Conservation (phyloP, 2,888 invertebrate species). For the Crossocerus cetratus region DNA sequence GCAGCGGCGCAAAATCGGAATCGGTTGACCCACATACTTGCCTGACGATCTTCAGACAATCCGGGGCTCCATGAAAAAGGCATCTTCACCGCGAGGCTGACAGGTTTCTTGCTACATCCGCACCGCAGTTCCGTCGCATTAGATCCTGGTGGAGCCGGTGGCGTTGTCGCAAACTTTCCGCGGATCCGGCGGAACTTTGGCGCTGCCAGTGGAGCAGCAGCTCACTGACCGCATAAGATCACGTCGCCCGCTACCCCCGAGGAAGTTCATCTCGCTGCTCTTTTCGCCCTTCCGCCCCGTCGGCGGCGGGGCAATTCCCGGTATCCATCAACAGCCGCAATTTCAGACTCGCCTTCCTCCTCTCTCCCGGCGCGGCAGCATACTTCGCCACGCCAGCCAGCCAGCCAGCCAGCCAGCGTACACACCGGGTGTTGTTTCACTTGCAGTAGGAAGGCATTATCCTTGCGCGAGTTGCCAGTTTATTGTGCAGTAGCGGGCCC, state of each 20-base stretch:
- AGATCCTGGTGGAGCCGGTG: conserved; percentile 6
- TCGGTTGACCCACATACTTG: conserved; percentile 7
- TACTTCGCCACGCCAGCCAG: not conserved
- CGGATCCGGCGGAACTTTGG: conserved; percentile 14
- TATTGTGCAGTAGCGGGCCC: conserved; percentile 50
- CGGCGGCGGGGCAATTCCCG: conserved; percentile 46
- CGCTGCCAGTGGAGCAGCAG: not conserved
- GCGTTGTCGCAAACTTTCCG: conserved; percentile 34
- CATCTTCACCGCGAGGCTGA: conserved; percentile 12
- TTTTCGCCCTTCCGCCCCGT: conserved; percentile 5
- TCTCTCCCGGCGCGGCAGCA: not conserved
- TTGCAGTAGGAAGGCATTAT: conserved; percentile 59
- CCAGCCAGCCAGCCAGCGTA: conserved; percentile 13
- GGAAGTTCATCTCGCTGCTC: conserved; percentile 10
- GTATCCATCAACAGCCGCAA: conserved; percentile 58
- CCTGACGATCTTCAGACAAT: conserved; percentile 6
- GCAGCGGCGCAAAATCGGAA: not conserved
- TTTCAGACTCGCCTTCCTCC: conserved; percentile 39
- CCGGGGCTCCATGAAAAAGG: conserved; percentile 4
- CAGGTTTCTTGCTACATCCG: conserved; percentile 24
- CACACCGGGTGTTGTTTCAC: conserved; percentile 51
- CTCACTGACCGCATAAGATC: conserved; percentile 18
- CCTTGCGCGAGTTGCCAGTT: conserved; percentile 52
- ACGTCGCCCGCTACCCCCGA: not conserved
- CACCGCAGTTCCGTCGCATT: conserved; percentile 38